Evolutionary conservation across 2,888 invertebrate genomes (phyloP), one percentile per base, ranked within the genome.

Genomic region (Melanchra persicariae): DNA sequence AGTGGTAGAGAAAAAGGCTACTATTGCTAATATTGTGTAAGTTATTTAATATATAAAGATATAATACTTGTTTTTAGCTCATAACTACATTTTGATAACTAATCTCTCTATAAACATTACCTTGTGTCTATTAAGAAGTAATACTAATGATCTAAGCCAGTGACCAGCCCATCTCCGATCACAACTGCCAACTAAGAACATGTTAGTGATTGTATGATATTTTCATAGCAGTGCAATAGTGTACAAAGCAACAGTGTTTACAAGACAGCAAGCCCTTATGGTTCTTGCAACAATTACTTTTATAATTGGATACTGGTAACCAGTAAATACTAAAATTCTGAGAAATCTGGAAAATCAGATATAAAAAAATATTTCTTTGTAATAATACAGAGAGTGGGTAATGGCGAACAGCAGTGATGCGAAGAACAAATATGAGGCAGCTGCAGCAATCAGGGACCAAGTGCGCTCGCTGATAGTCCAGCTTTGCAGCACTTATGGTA

Each of bases 391-490:
- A 81, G 96, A 96, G 64, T 99, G 99, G 98, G 93, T 99, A 70
- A 93, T 95, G 65, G 97, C 97, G 80, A 98, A 99, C 89, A 97
- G 97, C 80, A 93, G 94, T 26, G 95, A 96, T 83, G 98, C 98
- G 0, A 96, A 97, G 85, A 93, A 96, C 80, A 97, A 98, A 93
- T 94, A 97, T 89, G 96, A 97, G 89, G 96, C 97, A 64, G 96
- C 97, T 86, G 91, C 96, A 89, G 97, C 98, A 55, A 96, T 97
- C 8, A 96, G 98, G 83, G 97, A 97, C 60, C 99, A 99, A 95
- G 98, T 98, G 17, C 93, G 96, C 66, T 96, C 96, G 71, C 92
- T 98, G 60, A 97, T 97, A 83, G 93, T 96, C 59, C 92, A 95
- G 62, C 95, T 98, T 54, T 96, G 97, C 86, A 89, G 96, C 55